phyloP scores from a whole-genome alignment of 2,113 vertebrate species.

The Notarius lentiginosus region DNA sequence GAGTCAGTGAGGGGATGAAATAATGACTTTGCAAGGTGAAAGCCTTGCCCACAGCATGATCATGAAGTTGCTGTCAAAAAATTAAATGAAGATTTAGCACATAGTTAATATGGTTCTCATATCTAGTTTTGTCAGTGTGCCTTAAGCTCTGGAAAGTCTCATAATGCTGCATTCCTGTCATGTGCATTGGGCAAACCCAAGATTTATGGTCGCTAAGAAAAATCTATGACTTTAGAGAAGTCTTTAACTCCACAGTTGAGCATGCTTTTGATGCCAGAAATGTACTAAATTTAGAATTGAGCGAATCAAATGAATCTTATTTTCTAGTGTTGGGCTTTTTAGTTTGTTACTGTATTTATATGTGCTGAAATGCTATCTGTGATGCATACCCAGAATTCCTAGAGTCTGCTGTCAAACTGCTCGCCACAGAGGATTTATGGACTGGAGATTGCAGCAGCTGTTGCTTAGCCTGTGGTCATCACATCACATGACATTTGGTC shows the following conservation, averaged over 20 bases:
- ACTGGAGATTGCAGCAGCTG: constrained; percentile 20
- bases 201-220: neutral
- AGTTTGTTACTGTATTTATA: neutral
- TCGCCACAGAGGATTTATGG: neutral
- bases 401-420: neutral
- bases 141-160: neutral
- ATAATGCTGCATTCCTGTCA: neutral
- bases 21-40: constrained; percentile 23
- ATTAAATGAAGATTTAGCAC: neutral
- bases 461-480: constrained; percentile 28
- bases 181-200: neutral
- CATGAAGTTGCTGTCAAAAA: constrained; percentile 4
- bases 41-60: neutral
- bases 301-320: neutral
- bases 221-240: neutral
- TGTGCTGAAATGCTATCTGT: neutral
- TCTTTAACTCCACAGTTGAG: neutral
- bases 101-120: neutral
- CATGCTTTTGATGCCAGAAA: neutral
- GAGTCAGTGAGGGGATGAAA: neutral
- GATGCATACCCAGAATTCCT: neutral
- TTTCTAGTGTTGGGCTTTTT: neutral
- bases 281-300: neutral
- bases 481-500: neutral
- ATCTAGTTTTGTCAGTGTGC: neutral